phyloP scores from a whole-genome alignment of 2,797 vertebrate genomes.

The Poecilia gillii region DNA sequence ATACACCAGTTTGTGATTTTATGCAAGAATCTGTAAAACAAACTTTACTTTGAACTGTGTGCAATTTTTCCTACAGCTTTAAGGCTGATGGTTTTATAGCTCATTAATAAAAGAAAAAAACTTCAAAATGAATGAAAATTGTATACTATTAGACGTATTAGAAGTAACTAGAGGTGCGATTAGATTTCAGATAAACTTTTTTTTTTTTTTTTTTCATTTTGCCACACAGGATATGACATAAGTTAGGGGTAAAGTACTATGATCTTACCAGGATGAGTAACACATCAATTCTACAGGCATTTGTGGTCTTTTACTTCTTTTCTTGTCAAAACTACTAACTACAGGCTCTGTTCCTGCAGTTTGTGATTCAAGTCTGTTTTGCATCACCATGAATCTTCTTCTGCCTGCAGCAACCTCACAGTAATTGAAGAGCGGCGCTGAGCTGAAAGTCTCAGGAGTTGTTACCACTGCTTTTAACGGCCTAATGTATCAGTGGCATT shows the following conservation, averaged over 20 bases:
- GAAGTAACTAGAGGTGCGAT: background rate
- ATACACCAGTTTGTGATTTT: background rate
- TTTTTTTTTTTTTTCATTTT: background rate
- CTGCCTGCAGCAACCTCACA: constrained; percentile 43
- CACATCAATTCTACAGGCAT: constrained; percentile 17
- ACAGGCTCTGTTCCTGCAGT: constrained; percentile 33
- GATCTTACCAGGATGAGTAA: constrained; percentile 7
- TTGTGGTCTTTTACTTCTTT: constrained; percentile 32
- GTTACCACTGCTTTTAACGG: constrained; percentile 59
- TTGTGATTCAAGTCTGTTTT: constrained; percentile 60
- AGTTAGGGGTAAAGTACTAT: constrained; percentile 16
- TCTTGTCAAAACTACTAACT: constrained; percentile 47
- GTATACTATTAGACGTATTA: background rate
- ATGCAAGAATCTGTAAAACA: background rate
- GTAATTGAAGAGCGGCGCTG: constrained; percentile 54
- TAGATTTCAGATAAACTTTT: background rate
- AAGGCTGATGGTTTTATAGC: background rate
- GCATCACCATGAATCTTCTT: constrained; percentile 59
- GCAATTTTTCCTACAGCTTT: background rate
- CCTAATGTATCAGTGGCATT: constrained; percentile 55
- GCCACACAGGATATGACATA: background rate
- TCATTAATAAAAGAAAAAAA: background rate
- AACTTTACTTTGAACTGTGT: background rate
- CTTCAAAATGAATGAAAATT: constrained; percentile 1
- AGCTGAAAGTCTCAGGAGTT: constrained; percentile 54